Percentiles rank a stretch among this genome's conserved stretches.
Conservation (phyloP, 2,888 invertebrate species). For the Hedya salicella region DNA sequence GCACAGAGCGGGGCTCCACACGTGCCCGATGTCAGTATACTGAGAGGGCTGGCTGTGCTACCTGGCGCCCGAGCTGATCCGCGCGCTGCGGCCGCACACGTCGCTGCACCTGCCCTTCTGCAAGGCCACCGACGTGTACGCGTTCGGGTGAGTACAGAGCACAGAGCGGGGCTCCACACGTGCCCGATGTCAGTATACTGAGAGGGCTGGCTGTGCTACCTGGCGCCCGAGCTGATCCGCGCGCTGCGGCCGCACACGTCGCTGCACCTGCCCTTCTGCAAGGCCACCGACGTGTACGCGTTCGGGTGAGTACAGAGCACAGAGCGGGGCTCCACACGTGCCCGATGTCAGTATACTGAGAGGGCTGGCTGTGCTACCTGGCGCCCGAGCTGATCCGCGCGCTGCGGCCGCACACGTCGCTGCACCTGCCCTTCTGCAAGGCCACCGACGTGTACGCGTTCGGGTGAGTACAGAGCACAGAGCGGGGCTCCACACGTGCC, state of each 20-base stretch:
- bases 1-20: too few relatives aligned
- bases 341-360: too few relatives aligned
- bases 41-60: conserved; percentile 1
- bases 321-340: conserved; percentile 88
- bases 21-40: too few relatives aligned
- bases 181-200: too few relatives aligned
- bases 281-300: conserved; percentile 2
- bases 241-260: conserved; percentile 1
- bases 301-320: conserved; percentile 66
- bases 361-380: conserved; percentile 96
- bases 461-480: conserved; percentile 80
- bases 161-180: too few relatives aligned
- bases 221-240: background rate
- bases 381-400: conserved; percentile 88
- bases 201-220: conserved; percentile 6
- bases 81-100: conserved; percentile 1
- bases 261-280: conserved; percentile 6
- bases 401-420: background rate
- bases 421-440: conserved; percentile 1
- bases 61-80: background rate
- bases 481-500: conserved; percentile 89
- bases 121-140: conserved; percentile 2
- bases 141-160: conserved; percentile 66
- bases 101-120: conserved; percentile 8
- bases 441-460: conserved; percentile 48